Conservation (phyloP, 2,113 vertebrate genomes). For the Syrmaticus mikado region DNA sequence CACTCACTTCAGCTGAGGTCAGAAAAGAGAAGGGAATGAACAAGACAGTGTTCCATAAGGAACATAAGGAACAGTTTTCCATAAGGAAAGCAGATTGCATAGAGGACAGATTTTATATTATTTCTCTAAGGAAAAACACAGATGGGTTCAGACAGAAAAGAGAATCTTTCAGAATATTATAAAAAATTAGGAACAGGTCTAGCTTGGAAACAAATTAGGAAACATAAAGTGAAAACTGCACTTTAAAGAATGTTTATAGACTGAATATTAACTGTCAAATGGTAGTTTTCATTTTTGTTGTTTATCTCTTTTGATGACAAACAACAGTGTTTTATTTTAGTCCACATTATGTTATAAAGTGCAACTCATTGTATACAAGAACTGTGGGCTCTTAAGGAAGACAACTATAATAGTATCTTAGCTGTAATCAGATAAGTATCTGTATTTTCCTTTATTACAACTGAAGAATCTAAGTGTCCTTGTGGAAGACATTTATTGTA, state of each 20-base stretch:
- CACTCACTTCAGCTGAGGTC: neutral
- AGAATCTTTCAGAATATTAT: neutral
- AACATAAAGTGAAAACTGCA: neutral
- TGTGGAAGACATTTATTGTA: neutral
- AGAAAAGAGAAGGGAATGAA: neutral
- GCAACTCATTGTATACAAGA: neutral
- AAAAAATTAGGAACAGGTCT: neutral
- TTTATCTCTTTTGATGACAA: neutral
- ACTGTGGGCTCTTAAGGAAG: neutral
- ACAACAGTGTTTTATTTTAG: neutral
- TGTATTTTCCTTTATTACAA: neutral
- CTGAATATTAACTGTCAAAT: neutral
- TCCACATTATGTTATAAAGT: neutral
- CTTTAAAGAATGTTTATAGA: neutral
- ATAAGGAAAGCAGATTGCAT: neutral
- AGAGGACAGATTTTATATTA: neutral
- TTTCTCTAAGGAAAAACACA: neutral
- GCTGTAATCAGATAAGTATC: neutral
- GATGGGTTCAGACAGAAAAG: neutral
- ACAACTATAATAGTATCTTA: neutral
- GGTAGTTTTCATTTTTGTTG: neutral
- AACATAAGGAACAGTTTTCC: neutral
- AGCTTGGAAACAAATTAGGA: neutral
- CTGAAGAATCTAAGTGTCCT: neutral
- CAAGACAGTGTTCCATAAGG: neutral